Evolutionary conservation across 2,113 vertebrate genomes (phyloP).

Genomic region (Centropristis striata): DNA sequence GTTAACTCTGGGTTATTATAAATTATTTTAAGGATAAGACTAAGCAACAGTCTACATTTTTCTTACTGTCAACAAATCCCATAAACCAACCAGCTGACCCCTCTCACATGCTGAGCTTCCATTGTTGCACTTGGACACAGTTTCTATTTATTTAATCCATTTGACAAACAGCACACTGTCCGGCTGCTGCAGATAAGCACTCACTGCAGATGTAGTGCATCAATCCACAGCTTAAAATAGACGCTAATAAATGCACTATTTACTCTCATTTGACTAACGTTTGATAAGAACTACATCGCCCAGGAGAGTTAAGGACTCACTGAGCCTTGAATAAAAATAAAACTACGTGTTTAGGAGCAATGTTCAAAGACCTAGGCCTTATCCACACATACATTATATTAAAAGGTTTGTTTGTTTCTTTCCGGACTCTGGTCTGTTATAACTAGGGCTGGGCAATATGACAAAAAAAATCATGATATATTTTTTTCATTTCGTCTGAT

Average conservation of each 20-base stretch:
- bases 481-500: too few relatives aligned
- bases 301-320: not conserved
- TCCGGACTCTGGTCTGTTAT: too few relatives aligned
- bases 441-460: too few relatives aligned
- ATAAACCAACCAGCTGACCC: not conserved
- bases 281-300: not conserved
- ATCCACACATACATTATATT: too few relatives aligned
- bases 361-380: too few relatives aligned
- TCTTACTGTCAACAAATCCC: not conserved
- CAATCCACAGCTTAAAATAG: constrained; percentile 10
- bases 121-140: not conserved
- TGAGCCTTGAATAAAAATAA: too few relatives aligned
- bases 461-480: too few relatives aligned
- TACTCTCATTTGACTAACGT: not conserved
- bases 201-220: not conserved
- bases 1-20: not conserved
- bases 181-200: not conserved
- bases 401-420: too few relatives aligned
- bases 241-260: not conserved
- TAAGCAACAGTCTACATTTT: not conserved
- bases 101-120: not conserved
- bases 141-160: not conserved
- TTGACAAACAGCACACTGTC: not conserved
- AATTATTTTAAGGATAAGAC: not conserved
- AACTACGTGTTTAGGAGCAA: too few relatives aligned